phyloP scores from a whole-genome alignment of 2,888 invertebrate species.

The Himalopsyche kuldschensis region DNA sequence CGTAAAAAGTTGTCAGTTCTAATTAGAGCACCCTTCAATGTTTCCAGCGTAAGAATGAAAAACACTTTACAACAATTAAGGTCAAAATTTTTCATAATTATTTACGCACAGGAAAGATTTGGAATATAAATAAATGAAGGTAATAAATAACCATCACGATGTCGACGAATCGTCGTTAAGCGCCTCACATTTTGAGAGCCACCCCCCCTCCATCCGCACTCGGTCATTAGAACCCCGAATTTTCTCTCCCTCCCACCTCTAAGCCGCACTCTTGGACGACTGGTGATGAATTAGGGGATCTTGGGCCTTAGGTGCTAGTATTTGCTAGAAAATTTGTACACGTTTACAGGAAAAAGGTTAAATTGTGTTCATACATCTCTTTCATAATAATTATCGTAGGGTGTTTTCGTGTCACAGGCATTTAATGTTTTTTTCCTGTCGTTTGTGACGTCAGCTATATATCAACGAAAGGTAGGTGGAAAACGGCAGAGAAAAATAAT shows the following conservation, averaged over 20 bases:
- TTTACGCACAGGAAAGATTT: constrained; percentile 23
- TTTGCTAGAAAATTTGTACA: neutral
- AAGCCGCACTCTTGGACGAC: neutral
- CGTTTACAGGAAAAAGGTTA: neutral
- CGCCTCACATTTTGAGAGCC: neutral
- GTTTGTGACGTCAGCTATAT: too few species aligned
- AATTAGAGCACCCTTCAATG: neutral
- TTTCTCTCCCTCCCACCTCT: neutral
- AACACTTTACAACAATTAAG: neutral
- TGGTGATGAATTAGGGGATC: neutral
- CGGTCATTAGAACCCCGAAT: neutral
- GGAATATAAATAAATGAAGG: constrained; percentile 10
- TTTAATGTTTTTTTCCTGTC: too few species aligned
- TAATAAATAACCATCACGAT: neutral
- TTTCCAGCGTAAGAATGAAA: neutral
- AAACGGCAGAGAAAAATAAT: too few species aligned
- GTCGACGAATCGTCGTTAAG: constrained; percentile 24
- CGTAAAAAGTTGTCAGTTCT: neutral
- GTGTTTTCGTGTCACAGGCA: neutral
- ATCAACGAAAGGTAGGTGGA: too few species aligned
- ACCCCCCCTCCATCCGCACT: neutral
- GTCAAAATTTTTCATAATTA: constrained; percentile 21
- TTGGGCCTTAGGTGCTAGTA: neutral
- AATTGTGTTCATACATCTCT: neutral
- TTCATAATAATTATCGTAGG: neutral